Evolutionary conservation across 2,888 invertebrate genomes (phyloP).

Genomic region (Phalangium opilio): DNA sequence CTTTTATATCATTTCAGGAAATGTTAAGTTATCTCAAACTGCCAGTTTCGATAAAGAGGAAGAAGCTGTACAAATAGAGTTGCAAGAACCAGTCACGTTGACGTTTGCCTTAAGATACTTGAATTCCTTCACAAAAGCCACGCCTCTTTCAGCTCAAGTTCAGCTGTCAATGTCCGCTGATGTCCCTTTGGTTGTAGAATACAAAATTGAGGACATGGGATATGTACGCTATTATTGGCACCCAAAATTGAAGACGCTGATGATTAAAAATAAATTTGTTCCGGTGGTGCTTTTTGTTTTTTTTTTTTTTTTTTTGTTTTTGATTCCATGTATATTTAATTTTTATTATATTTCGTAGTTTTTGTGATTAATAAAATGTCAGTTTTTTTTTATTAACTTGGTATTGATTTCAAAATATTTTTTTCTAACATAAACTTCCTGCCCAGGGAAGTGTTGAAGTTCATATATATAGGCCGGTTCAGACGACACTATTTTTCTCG

Average conservation of each 20-base stretch:
- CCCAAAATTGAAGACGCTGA: slow-evolving; percentile 98
- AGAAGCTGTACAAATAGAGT: slow-evolving; percentile 82
- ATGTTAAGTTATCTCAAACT: slow-evolving; percentile 76
- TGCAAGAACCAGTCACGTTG: slow-evolving; percentile 92
- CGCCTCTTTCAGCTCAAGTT: slow-evolving; percentile 66
- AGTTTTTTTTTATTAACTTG: too few relatives aligned
- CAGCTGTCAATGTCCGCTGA: slow-evolving; percentile 90
- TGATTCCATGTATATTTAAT: too few relatives aligned
- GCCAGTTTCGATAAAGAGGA: slow-evolving; percentile 85
- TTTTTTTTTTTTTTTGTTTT: too few relatives aligned
- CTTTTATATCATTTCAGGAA: slow-evolving; percentile 26
- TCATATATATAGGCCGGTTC: too few relatives aligned
- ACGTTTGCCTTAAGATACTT: slow-evolving; percentile 90
- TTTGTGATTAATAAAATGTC: too few relatives aligned
- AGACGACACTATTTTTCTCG: too few relatives aligned
- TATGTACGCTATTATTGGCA: slow-evolving; percentile 95
- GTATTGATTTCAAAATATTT: too few relatives aligned
- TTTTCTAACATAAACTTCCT: too few relatives aligned
- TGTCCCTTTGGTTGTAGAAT: slow-evolving; percentile 87
- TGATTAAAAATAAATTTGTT: too few relatives aligned
- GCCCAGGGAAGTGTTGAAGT: too few relatives aligned
- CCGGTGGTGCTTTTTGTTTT: too few relatives aligned
- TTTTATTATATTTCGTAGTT: too few relatives aligned
- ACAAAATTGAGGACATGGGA: slow-evolving; percentile 86
- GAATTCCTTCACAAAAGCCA: slow-evolving; percentile 94